These are phyloP conservation scores for Gymnodraco acuticeps DNA, from an alignment of 2,797 vertebrate species.

Conservation along the genomic window DNA sequence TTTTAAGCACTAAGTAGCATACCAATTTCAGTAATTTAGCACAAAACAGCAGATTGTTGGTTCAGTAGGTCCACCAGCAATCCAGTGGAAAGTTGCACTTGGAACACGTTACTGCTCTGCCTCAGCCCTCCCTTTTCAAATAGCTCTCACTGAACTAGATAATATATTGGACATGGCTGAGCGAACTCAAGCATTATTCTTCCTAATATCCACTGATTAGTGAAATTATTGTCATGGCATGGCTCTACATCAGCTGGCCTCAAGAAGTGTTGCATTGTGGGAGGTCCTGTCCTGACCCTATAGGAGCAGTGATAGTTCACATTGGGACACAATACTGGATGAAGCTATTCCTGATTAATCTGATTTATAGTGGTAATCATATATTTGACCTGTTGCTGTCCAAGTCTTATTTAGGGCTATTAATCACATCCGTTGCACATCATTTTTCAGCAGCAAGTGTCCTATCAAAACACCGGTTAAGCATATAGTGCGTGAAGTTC, in stretches of 20 bases:
- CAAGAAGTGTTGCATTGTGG: slow-evolving; percentile 58
- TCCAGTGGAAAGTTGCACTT: slow-evolving; percentile 40
- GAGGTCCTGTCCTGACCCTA: slow-evolving; percentile 61
- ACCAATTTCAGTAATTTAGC: slow-evolving; percentile 9
- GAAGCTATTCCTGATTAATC: slow-evolving; percentile 61
- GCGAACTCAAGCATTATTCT: slow-evolving; percentile 50
- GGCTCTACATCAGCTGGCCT: slow-evolving; percentile 51
- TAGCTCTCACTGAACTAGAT: slow-evolving; percentile 55
- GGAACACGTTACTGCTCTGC: slow-evolving; percentile 33
- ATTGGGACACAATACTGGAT: slow-evolving; percentile 46
- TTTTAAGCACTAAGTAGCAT: background rate
- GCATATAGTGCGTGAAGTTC: slow-evolving; percentile 25
- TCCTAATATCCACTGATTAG: slow-evolving; percentile 69
- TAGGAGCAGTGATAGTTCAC: slow-evolving; percentile 58
- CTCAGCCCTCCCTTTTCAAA: slow-evolving; percentile 34
- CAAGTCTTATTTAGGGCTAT: slow-evolving; percentile 49
- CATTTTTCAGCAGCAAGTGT: slow-evolving; percentile 56
- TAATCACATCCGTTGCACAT: slow-evolving; percentile 62
- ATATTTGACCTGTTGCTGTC: slow-evolving; percentile 60
- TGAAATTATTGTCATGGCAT: slow-evolving; percentile 62
- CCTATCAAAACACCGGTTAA: slow-evolving; percentile 50
- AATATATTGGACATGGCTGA: slow-evolving; percentile 56
- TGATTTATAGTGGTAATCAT: slow-evolving; percentile 75
- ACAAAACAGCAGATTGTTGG: slow-evolving; percentile 19
- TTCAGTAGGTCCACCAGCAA: slow-evolving; percentile 14